Percentiles rank a stretch among this genome's conserved stretches.
These are phyloP conservation scores for Urosaurus nigricauda DNA, from an alignment of 2,797 vertebrate genomes.

Conservation along the genomic window DNA sequence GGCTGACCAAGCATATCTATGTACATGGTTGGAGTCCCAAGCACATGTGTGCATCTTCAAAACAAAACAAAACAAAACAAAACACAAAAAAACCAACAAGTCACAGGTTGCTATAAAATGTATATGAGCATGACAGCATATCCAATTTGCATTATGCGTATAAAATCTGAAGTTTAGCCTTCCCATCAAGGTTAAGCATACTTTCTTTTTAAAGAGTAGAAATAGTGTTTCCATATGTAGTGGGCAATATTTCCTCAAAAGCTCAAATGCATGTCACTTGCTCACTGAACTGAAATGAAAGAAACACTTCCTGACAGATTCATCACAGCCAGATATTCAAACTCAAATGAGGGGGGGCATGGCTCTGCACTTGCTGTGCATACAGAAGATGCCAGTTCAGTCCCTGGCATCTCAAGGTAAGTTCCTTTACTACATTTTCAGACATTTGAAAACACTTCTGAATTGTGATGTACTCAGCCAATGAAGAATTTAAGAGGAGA, in stretches of 20 bases:
- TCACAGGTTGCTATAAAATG: neutral
- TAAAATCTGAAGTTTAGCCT: neutral
- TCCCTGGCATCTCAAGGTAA: neutral
- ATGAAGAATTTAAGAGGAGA: neutral
- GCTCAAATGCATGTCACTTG: neutral
- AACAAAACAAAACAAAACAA: too few species aligned
- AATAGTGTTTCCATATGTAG: too few species aligned
- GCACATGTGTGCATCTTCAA: slow-evolving; percentile 82
- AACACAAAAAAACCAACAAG: slow-evolving; percentile 43
- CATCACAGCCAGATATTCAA: neutral
- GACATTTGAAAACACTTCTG: neutral
- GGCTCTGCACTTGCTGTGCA: neutral
- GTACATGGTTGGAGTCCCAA: slow-evolving; percentile 93
- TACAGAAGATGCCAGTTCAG: neutral
- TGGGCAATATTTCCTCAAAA: neutral
- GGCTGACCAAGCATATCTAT: slow-evolving; percentile 89
- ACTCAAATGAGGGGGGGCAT: neutral
- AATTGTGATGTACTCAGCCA: neutral
- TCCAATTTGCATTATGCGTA: neutral
- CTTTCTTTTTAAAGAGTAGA: neutral
- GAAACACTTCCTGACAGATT: neutral
- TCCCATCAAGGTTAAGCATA: neutral
- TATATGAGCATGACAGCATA: neutral
- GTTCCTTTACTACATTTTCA: neutral
- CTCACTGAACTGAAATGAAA: neutral